A percentile compares a stretch with the other conserved stretches of the same genome.
Evolutionary conservation across 2,113 vertebrate genomes (phyloP).

Genomic region (Erpornis zantholeuca): DNA sequence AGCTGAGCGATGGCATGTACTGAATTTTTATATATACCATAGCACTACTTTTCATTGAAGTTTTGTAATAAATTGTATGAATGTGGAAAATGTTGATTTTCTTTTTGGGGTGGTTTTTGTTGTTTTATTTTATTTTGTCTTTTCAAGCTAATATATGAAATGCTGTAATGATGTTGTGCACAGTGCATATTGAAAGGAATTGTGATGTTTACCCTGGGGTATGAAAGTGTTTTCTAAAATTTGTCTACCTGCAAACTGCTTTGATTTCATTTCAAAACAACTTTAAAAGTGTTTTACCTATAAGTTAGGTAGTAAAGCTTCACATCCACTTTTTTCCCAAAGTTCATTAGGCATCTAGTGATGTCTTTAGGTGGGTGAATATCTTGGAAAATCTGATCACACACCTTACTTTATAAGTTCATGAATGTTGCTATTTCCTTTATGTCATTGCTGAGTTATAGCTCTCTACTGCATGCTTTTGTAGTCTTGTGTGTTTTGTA

Average conservation of each 20-base stretch:
- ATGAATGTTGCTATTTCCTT: neutral
- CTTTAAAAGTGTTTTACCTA: neutral
- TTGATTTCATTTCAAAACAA: neutral
- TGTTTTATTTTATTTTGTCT: neutral
- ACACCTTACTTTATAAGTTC: neutral
- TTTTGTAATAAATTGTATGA: slow-evolving; percentile 68
- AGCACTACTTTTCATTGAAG: slow-evolving; percentile 44
- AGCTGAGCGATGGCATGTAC: neutral
- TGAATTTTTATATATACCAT: slow-evolving; percentile 24
- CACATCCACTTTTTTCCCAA: neutral
- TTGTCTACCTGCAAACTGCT: neutral
- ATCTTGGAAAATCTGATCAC: neutral
- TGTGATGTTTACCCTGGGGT: neutral
- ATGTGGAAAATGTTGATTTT: neutral
- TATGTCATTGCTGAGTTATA: neutral
- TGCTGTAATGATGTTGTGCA: accelerated
- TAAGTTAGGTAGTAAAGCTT: neutral
- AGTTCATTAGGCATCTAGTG: neutral
- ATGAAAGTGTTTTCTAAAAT: neutral
- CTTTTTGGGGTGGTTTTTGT: neutral
- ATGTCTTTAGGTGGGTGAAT: neutral
- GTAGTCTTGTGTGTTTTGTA: neutral
- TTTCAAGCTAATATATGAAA: neutral
- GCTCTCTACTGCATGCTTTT: neutral
- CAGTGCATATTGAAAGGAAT: neutral